These are phyloP conservation scores for Lasioglossum lativentre DNA, from an alignment of 2,888 invertebrate species.

Conservation along the genomic window DNA sequence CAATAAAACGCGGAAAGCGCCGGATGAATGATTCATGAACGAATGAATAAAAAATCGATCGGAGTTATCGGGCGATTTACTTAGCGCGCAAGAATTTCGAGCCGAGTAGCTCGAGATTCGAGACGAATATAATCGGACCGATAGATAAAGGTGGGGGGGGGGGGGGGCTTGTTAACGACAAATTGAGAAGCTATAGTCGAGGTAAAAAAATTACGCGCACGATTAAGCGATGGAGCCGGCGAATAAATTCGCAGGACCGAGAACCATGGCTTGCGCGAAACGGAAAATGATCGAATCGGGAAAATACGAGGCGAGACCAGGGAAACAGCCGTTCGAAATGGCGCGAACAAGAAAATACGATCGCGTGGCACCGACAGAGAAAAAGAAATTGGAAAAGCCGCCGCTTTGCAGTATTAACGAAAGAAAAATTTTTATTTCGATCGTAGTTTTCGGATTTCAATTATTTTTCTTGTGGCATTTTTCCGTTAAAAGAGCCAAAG, in stretches of 20 bases:
- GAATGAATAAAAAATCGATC: slow-evolving; percentile 6
- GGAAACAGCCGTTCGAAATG: slow-evolving; percentile 9
- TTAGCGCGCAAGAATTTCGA: neutral
- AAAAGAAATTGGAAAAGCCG: neutral
- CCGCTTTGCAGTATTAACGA: neutral
- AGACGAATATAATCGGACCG: neutral
- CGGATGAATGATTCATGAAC: slow-evolving; percentile 1
- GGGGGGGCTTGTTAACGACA: neutral
- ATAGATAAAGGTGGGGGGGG: neutral
- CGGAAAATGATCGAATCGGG: neutral
- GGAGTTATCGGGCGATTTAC: neutral
- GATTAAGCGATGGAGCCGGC: neutral
- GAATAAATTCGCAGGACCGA: neutral
- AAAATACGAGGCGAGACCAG: neutral
- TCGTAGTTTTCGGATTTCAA: too few species aligned
- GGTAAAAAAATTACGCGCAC: neutral
- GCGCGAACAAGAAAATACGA: slow-evolving; percentile 20
- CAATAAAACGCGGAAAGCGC: neutral
- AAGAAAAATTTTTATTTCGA: slow-evolving; percentile 1
- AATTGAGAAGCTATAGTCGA: neutral
- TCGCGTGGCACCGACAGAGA: neutral
- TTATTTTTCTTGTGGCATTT: too few species aligned
- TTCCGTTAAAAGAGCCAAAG: too few species aligned
- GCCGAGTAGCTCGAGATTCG: neutral
- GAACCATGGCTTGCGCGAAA: neutral